These are phyloP conservation scores for Trochalopteron elliotii DNA, from an alignment of 2,113 vertebrate genomes.

Conservation along the genomic window DNA sequence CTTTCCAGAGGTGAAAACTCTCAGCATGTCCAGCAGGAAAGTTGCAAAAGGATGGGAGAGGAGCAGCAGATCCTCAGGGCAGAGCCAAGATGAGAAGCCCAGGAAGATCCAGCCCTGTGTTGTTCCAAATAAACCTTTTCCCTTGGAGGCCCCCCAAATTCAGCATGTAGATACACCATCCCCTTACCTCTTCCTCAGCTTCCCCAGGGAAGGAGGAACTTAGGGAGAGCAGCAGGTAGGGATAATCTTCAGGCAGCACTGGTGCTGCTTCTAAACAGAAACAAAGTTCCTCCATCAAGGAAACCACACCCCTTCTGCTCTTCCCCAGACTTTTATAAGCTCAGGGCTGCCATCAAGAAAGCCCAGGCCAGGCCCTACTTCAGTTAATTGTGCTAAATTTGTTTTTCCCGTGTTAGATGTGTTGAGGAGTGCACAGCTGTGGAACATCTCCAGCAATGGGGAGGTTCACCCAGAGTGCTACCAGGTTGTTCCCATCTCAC, in stretches of 20 bases:
- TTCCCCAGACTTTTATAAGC: not conserved
- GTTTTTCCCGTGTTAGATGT: not conserved
- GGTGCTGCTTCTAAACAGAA: rapidly evolving
- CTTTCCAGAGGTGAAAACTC: not conserved
- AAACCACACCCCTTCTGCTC: not conserved
- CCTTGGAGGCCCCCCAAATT: not conserved
- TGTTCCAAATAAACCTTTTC: not conserved
- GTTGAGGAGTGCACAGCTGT: slow-evolving; percentile 1
- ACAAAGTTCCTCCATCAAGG: rapidly evolving
- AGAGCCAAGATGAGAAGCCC: not conserved
- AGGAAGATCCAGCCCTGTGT: not conserved
- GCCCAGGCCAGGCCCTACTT: not conserved
- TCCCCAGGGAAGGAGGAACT: not conserved
- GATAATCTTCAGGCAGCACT: not conserved
- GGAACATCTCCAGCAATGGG: not conserved
- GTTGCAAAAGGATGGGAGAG: not conserved
- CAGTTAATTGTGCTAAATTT: slow-evolving; percentile 41
- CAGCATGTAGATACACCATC: rapidly evolving
- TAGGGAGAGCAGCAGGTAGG: rapidly evolving
- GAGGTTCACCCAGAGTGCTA: not conserved
- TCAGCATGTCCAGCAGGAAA: not conserved
- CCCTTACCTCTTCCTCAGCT: not conserved
- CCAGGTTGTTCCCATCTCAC: not conserved
- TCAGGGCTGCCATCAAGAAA: not conserved
- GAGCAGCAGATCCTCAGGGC: not conserved